These are phyloP conservation scores for Lithosia quadra DNA, from an alignment of 2,888 invertebrate species.

Conservation along the genomic window DNA sequence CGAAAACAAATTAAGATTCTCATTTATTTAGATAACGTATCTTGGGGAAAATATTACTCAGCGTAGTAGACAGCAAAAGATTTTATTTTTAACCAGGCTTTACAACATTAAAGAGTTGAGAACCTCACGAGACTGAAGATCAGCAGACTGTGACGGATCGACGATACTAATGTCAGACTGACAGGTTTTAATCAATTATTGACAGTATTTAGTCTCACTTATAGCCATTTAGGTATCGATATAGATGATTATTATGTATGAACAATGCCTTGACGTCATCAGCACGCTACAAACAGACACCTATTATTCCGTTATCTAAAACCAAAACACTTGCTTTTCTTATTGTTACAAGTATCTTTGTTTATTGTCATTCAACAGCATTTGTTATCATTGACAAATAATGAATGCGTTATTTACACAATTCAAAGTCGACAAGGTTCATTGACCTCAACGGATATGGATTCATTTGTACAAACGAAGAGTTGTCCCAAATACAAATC, in stretches of 20 bases:
- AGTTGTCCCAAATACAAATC: conserved; percentile 1
- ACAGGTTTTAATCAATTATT: not conserved
- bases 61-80: not conserved
- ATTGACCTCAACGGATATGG: conserved; percentile 39
- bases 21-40: too few relatives aligned
- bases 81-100: not conserved
- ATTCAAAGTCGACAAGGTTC: conserved; percentile 49
- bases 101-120: not conserved
- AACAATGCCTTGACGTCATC: conserved; percentile 19
- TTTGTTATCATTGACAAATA: conserved; percentile 52
- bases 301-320: conserved; percentile 32
- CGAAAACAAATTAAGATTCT: too few relatives aligned
- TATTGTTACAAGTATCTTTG: conserved; percentile 49
- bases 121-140: not conserved
- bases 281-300: conserved; percentile 14
- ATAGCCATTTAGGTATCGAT: not conserved
- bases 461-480: conserved; percentile 36
- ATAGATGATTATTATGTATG: not conserved
- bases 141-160: not conserved
- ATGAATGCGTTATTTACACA: conserved; percentile 44
- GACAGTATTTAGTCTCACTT: not conserved
- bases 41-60: too few relatives aligned
- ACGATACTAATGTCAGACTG: not conserved
- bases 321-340: conserved; percentile 45
- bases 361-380: conserved; percentile 50